Evolutionary conservation across 2,113 vertebrate species (phyloP).

Genomic region (Toxostoma redivivum): DNA sequence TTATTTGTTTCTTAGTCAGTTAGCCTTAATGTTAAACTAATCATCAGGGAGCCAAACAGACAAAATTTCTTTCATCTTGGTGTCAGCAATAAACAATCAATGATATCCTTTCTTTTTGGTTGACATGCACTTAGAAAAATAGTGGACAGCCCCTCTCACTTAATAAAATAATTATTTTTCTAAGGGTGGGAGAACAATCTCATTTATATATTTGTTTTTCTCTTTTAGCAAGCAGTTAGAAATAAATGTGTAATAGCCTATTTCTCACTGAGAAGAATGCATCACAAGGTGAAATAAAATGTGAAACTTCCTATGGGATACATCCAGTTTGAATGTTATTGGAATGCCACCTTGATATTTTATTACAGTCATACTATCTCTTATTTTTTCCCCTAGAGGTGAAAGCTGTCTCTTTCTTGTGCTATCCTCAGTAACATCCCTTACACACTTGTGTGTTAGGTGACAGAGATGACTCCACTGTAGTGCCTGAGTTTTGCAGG

Average conservation of each 20-base stretch:
- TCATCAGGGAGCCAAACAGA: neutral
- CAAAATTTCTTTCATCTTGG: constrained; percentile 10
- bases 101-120: constrained; percentile 39
- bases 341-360: constrained; percentile 1
- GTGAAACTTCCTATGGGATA: neutral
- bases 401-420: neutral
- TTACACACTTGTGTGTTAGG: neutral
- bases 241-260: constrained; percentile 30
- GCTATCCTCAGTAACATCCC: neutral
- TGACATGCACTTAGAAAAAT: constrained; percentile 55
- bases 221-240: constrained; percentile 46
- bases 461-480: neutral
- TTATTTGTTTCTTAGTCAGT: neutral
- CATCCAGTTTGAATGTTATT: neutral
- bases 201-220: neutral
- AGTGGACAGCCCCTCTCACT: constrained; percentile 62
- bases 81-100: constrained; percentile 55
- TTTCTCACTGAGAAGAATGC: neutral
- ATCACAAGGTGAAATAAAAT: constrained; percentile 1
- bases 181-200: neutral
- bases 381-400: neutral
- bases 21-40: neutral
- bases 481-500: neutral
- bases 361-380: neutral
- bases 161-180: constrained; percentile 62